phyloP scores from a whole-genome alignment of 2,888 invertebrate genomes.

The Parthenolecanium corni region DNA sequence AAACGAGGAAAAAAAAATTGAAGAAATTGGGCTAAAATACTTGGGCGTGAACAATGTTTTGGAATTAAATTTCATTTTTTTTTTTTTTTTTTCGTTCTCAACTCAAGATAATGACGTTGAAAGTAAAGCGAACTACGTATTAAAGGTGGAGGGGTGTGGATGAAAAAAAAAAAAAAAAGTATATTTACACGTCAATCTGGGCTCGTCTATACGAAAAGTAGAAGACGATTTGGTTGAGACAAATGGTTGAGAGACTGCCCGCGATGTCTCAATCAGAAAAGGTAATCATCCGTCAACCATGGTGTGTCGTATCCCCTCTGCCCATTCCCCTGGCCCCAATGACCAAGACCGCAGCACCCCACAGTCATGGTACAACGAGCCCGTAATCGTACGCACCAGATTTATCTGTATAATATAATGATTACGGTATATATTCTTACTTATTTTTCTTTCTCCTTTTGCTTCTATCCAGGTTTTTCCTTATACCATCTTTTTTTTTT shows the following conservation, averaged over 20 bases:
- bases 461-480: too few relatives aligned
- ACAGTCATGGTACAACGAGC: conserved; percentile 16
- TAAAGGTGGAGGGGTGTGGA: too few relatives aligned
- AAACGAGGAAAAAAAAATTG: background rate
- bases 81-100: background rate
- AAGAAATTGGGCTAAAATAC: background rate
- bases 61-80: background rate
- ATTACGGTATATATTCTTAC: conserved; percentile 13
- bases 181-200: too few relatives aligned
- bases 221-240: conserved; percentile 15
- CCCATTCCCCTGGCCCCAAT: conserved; percentile 14
- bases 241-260: conserved; percentile 27
- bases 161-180: too few relatives aligned
- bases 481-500: too few relatives aligned
- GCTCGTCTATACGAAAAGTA: too few relatives aligned
- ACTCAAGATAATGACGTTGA: background rate
- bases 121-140: background rate
- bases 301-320: conserved; percentile 7
- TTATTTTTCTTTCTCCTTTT: background rate
- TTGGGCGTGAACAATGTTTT: conserved; percentile 2
- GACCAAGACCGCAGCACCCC: conserved; percentile 4
- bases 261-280: conserved; percentile 28
- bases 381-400: conserved; percentile 27
- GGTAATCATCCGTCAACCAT: conserved; percentile 29
- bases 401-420: conserved; percentile 26